phyloP scores from a whole-genome alignment of 2,888 invertebrate genomes.

The Epinotia bilunana region DNA sequence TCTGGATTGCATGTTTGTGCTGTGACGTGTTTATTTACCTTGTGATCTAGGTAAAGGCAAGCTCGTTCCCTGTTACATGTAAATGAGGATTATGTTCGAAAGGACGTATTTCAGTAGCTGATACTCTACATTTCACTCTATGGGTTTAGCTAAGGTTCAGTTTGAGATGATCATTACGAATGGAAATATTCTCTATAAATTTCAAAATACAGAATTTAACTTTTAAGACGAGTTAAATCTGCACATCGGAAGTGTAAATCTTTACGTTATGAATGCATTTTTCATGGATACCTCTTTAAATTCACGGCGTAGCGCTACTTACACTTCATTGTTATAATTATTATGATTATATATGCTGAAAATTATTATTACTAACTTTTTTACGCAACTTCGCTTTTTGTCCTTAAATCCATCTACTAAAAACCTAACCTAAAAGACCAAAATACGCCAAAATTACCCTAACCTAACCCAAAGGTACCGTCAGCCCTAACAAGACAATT shows the following conservation, averaged over 20 bases:
- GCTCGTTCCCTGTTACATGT: slow-evolving; percentile 17
- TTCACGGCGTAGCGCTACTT: too few species aligned
- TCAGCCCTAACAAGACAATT: slow-evolving; percentile 81
- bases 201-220: not conserved
- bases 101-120: not conserved
- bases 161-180: not conserved
- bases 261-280: too few species aligned
- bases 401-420: not conserved
- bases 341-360: not conserved
- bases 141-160: not conserved
- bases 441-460: slow-evolving; percentile 21
- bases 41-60: slow-evolving; percentile 20
- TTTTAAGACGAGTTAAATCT: not conserved
- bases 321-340: not conserved
- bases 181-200: not conserved
- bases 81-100: slow-evolving; percentile 22
- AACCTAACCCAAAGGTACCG: slow-evolving; percentile 62
- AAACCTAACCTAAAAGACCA: not conserved
- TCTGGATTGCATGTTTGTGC: slow-evolving; percentile 15
- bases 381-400: not conserved
- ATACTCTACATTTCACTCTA: not conserved
- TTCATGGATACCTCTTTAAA: too few species aligned
- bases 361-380: not conserved
- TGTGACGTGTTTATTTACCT: slow-evolving; percentile 23
- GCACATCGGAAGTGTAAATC: not conserved